Base-by-base conservation (phyloP, 2,888 invertebrate genomes). In the Polia nebulosa region DNA sequence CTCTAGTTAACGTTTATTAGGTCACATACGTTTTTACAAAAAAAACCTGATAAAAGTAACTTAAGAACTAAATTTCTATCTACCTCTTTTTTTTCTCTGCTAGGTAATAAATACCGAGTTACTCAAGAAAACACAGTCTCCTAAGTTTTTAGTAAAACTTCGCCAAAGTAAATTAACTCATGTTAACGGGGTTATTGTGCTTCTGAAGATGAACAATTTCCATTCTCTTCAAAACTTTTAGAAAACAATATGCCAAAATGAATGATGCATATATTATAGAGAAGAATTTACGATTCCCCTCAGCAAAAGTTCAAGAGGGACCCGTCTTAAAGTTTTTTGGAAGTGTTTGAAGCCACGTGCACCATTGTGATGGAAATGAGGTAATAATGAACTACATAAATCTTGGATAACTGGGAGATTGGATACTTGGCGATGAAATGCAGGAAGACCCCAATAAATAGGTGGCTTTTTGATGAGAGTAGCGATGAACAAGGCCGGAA, bases 331-430 rank as follows among this genome's bases (percentile, higher is more conserved):
- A 76, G 39, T 51, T 72, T 72, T 78, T 78, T 62, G 65, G 45
- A 25, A 47, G 36, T 47, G 64, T 60, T 72, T 58, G 36, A 49
- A 41, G 41, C 60, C 60, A 59, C 58, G 58, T 71, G 59, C 59
- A 47, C 60, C 78, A 65, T 72, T 78, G 61, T 65, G 57, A 76
- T 78, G 73, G 51, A 66, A 78, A 78, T 78, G 65, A 72, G 61
- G 78, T 59, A 66, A 78, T 78, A 73, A 73, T 57, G 65, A 62
- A 72, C 58, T 49, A 51, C 49, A 66, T 78, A 78, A 76, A 76
- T 76, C 78, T 78, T 62, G 45, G 36, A 52, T 45, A 76, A 56
- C 55, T 36, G 34, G 29, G 49, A 55, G 22, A 58, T 53, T 61
- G 65, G 58, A 62, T 51, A 66, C 55, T 65, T 41, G 45, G 29